Base-by-base conservation (phyloP, 35 echinoderm and acorn worm genomes). In the Hemicentrotus pulcherrimus region DNA sequence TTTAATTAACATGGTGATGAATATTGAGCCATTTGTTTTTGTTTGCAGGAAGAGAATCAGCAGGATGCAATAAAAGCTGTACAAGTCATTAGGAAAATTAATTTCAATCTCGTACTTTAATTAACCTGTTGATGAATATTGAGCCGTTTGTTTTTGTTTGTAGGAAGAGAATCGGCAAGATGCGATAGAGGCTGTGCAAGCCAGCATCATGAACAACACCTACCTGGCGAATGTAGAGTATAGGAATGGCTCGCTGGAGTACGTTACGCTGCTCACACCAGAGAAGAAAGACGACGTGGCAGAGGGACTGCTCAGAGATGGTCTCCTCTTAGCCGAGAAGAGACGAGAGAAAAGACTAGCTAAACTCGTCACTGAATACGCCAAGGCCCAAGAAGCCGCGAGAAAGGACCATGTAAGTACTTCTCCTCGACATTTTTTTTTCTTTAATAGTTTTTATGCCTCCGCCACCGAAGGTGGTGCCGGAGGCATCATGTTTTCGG, bases 151-250 rank as follows among this genome's bases (percentile, higher is more conserved):
- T 78, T 78, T 22, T 28, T n/a, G 47, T 61, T 94, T 94, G 0
- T 85, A 99, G 98, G 97, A 97, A 41, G 98, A 99, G 33, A 96
- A 88, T 35, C 86, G 70, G n/a, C 86, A 94, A 41, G 98, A 99
- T 32, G 98, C 98, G 0, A 41, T 98, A 1, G 94, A 96, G n/a
- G 96, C 86, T 4, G 86, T 99, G 86, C 95, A 91, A 30, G 88
- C 46, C 5, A 94, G 95, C 48, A 94, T 97, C 32, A 70, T 99
- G 28, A 96, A 99, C 92, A 96, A 98, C 86, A 95, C 95, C 47
- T 98, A 98, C 94, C 86, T 98, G 87, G 55, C 94, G 19, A 99
- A 99, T 85, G 94, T 95, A 3, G 98, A 99, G 91, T 99, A 99
- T 88, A 97, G 96, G 14, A 86, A 95, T 1, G 95, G 95, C 8